Evolutionary conservation across 2,888 invertebrate species (phyloP).

Genomic region (Monochamus alternatus): DNA sequence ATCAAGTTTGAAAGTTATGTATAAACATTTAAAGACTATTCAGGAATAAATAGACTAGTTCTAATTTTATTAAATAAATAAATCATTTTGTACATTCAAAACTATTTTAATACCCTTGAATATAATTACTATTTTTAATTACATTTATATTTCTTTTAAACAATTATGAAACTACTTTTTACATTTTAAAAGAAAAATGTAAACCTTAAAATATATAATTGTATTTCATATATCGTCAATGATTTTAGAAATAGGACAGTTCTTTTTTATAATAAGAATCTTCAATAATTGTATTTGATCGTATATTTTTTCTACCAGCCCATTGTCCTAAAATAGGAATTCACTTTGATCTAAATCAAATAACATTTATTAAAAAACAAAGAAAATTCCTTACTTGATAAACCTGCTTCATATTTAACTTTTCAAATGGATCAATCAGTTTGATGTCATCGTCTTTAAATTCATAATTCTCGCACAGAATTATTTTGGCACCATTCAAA

Average conservation of each 20-base stretch:
- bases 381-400: slow-evolving; percentile 3
- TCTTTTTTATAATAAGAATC: slow-evolving; percentile 39
- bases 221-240: slow-evolving; percentile 42
- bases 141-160: no score
- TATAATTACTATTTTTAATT: no score
- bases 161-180: no score
- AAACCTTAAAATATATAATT: no score
- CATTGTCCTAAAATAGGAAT: slow-evolving; percentile 2
- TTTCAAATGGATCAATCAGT: slow-evolving; percentile 12
- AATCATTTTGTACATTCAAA: not conserved
- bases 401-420: slow-evolving; percentile 1
- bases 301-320: slow-evolving; percentile 23
- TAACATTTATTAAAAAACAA: no score
- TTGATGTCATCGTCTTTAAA: not conserved
- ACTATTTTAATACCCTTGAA: not conserved
- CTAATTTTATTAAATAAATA: slow-evolving; percentile 10
- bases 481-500: slow-evolving; percentile 9
- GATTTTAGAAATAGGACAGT: slow-evolving; percentile 37
- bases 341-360: no score
- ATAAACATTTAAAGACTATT: slow-evolving; percentile 27
- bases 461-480: not conserved
- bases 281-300: slow-evolving; percentile 38
- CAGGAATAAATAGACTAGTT: slow-evolving; percentile 5
- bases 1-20: slow-evolving; percentile 43
- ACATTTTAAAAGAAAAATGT: no score